These are phyloP conservation scores for Sphecodes monilicornis DNA, from an alignment of 2,888 invertebrate species.

Conservation along the genomic window DNA sequence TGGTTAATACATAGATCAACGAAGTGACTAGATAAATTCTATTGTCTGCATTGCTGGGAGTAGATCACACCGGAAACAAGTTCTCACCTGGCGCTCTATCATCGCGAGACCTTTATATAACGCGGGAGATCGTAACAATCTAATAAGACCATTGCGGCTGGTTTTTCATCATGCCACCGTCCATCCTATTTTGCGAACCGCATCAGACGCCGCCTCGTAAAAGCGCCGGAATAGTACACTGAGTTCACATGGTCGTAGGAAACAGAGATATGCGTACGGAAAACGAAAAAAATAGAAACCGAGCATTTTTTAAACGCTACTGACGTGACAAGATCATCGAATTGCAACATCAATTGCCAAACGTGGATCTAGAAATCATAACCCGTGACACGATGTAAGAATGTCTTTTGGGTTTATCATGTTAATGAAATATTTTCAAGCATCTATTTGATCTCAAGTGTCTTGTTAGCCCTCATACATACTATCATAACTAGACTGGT, in stretches of 20 bases:
- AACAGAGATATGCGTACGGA: not conserved
- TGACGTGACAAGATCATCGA: not conserved
- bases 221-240: slow-evolving; percentile 41
- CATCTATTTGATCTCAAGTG: too few species aligned
- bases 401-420: not conserved
- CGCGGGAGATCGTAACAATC: slow-evolving; percentile 52
- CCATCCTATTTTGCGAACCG: slow-evolving; percentile 44
- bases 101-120: slow-evolving; percentile 35
- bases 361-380: not conserved
- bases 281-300: slow-evolving; percentile 3
- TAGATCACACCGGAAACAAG: slow-evolving; percentile 34
- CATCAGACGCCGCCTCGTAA: slow-evolving; percentile 34
- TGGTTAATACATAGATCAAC: not conserved
- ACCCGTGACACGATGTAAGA: not conserved
- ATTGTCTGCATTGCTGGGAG: not conserved
- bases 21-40: not conserved
- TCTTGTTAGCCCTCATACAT: too few species aligned
- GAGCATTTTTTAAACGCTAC: not conserved
- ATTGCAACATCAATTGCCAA: not conserved
- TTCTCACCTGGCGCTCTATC: slow-evolving; percentile 39
- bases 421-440: too few species aligned
- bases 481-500: too few species aligned
- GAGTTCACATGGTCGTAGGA: not conserved
- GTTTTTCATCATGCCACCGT: slow-evolving; percentile 46
- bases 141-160: slow-evolving; percentile 53